Evolutionary conservation across 23 tunicate species (phyloP).

Genomic region (Styela plicata): DNA sequence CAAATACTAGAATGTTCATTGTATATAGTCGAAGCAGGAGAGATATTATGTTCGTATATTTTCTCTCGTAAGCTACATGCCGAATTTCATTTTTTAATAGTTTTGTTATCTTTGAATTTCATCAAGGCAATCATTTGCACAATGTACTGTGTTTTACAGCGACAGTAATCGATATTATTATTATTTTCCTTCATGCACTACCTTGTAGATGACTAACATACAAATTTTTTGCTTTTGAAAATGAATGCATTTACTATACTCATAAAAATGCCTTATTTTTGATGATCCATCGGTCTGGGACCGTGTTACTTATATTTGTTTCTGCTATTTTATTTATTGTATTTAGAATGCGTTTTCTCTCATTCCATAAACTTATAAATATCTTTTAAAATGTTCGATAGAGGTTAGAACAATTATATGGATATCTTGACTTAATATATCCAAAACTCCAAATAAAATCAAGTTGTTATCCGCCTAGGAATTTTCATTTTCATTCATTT

Average conservation of each 20-base stretch:
- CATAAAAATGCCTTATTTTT: neutral
- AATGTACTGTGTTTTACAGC: slow-evolving; percentile 16
- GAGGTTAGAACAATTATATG: no score
- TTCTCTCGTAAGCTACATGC: neutral
- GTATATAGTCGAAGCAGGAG: neutral
- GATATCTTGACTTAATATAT: no score
- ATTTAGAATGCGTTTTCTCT: neutral
- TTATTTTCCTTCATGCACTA: neutral
- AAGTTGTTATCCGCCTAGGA: no score
- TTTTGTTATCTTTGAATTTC: neutral
- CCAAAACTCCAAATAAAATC: no score
- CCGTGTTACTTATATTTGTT: neutral
- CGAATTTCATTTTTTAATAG: slow-evolving; percentile 3
- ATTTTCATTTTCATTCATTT: no score
- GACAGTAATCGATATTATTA: neutral
- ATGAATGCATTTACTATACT: slow-evolving; percentile 9
- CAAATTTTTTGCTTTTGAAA: neutral
- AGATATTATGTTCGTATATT: neutral
- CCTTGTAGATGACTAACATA: slow-evolving; percentile 8
- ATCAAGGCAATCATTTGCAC: slow-evolving; percentile 26
- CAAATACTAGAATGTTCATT: neutral
- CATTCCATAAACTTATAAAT: no score
- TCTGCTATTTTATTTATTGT: slow-evolving; percentile 11
- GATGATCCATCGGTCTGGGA: slow-evolving; percentile 27
- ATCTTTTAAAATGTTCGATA: neutral